Conservation (phyloP, 2,113 vertebrate species). For the Tetrao urogallus region DNA sequence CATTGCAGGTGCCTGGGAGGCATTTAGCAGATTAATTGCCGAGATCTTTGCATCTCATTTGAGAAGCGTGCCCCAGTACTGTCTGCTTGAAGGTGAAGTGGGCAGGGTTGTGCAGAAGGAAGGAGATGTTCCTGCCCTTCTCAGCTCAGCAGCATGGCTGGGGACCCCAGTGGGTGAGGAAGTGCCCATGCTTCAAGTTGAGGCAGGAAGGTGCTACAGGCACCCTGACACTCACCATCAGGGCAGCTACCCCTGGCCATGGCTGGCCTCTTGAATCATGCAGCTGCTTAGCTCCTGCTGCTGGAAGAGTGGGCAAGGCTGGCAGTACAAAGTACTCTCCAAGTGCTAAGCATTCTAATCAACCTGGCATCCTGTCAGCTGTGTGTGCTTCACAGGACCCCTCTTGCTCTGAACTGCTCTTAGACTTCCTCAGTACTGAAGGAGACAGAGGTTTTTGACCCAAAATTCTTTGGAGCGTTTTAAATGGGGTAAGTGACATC, state of each 20-base stretch:
- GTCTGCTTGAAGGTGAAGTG: background rate
- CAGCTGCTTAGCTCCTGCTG: background rate
- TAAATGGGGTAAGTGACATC: slow-evolving; percentile 48
- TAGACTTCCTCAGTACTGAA: slow-evolving; percentile 31
- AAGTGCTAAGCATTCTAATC: background rate
- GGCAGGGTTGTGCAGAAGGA: background rate
- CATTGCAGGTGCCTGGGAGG: background rate
- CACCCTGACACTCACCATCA: background rate
- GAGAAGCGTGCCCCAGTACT: background rate
- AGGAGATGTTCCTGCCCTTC: background rate
- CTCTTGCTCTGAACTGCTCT: background rate
- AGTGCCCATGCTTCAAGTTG: background rate
- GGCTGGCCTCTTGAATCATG: background rate
- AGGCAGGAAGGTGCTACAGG: background rate
- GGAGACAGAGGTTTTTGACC: slow-evolving; percentile 24
- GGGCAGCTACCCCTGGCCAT: background rate
- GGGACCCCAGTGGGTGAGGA: background rate
- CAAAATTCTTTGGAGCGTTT: slow-evolving; percentile 15
- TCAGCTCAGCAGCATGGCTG: background rate
- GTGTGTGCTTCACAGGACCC: background rate
- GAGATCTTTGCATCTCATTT: background rate
- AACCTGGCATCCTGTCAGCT: background rate
- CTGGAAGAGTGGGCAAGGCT: background rate
- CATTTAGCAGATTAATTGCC: background rate
- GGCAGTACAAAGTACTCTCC: background rate